Percentiles rank a stretch among this genome's conserved stretches.
These are phyloP conservation scores for Aphidius ervi DNA, from an alignment of 1,140 invertebrate species.

Conservation along the genomic window DNA sequence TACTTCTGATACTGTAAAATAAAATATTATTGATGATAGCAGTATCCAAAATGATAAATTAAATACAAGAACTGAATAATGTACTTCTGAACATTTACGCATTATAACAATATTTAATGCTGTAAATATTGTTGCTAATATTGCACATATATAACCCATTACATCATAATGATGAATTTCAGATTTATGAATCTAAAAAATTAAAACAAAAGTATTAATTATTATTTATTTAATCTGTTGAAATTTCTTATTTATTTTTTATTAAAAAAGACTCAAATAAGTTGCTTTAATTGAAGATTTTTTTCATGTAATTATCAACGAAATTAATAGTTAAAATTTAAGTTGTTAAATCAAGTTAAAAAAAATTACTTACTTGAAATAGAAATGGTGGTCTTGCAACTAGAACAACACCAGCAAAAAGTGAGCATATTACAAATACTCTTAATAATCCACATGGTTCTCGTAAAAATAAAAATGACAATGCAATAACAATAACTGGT, in stretches of 20 bases:
- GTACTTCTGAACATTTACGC: constrained; percentile 54
- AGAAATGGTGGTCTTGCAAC: constrained; percentile 56
- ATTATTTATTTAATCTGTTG: too few relatives aligned
- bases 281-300: too few relatives aligned
- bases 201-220: not conserved
- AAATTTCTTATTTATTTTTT: too few relatives aligned
- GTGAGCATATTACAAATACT: constrained; percentile 50
- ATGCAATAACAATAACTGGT: constrained; percentile 55
- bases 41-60: constrained; percentile 53
- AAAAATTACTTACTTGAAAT: constrained; percentile 42
- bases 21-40: constrained; percentile 40
- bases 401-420: constrained; percentile 54
- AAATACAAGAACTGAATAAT: constrained; percentile 52
- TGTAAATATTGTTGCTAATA: constrained; percentile 52
- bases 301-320: not conserved
- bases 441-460: constrained; percentile 58
- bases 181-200: not conserved
- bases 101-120: constrained; percentile 55
- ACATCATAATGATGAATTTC: constrained; percentile 42
- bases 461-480: constrained; percentile 56
- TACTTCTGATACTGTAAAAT: constrained; percentile 35
- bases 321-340: constrained; percentile 1
- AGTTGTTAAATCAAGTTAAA: constrained; percentile 11
- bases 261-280: too few relatives aligned
- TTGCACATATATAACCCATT: constrained; percentile 51